Percentiles rank a stretch among this genome's conserved stretches.
Evolutionary conservation across 2,113 vertebrate species (phyloP).

Genomic region (Azemiops feae): DNA sequence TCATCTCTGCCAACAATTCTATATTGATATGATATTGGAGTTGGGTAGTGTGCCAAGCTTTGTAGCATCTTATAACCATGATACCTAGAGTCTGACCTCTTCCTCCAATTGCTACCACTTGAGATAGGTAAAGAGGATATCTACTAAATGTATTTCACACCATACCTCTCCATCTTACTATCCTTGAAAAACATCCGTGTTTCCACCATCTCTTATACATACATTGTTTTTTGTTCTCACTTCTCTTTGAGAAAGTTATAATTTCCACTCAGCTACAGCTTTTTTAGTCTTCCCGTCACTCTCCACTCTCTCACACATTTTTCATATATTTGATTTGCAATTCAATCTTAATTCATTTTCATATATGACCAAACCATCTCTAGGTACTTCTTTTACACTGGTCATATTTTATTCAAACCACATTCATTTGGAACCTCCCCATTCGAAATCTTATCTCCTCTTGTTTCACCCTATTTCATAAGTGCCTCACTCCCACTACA

Average conservation of each 20-base stretch:
- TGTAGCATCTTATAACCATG: neutral
- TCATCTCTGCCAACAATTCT: neutral
- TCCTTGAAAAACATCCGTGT: neutral
- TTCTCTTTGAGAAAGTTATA: neutral
- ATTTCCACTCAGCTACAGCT: neutral
- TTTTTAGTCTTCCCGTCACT: neutral
- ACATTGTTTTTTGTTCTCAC: neutral
- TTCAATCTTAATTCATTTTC: neutral
- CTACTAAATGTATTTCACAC: neutral
- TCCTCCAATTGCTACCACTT: neutral
- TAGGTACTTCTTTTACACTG: neutral
- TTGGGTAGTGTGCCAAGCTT: neutral
- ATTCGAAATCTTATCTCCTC: neutral
- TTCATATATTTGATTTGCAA: neutral
- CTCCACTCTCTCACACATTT: neutral
- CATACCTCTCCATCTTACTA: neutral
- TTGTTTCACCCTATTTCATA: neutral
- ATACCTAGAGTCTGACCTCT: neutral
- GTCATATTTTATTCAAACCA: neutral
- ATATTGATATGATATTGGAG: neutral
- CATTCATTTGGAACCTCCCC: neutral
- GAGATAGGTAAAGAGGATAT: neutral
- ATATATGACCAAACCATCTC: neutral
- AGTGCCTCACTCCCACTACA: neutral
- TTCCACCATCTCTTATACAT: neutral